phyloP scores from a whole-genome alignment of 2,113 vertebrate species.

The Zingel zingel region DNA sequence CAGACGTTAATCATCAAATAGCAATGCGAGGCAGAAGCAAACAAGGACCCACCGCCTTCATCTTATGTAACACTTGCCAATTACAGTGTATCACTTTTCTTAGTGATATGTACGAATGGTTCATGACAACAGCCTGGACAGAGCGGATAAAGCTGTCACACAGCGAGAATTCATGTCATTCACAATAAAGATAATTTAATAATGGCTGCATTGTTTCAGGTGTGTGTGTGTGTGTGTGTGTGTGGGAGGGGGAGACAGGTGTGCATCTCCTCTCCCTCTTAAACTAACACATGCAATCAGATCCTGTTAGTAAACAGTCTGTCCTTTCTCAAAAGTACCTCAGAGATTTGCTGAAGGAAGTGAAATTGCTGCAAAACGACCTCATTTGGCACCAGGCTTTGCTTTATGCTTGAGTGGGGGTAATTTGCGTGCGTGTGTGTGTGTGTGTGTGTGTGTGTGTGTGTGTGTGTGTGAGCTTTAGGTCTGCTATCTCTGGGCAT shows the following conservation, averaged over 20 bases:
- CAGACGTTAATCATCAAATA: constrained; percentile 65
- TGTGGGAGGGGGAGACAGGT: constrained; percentile 58
- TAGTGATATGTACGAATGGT: too few species aligned
- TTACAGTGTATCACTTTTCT: too few species aligned
- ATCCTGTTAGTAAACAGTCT: constrained; percentile 93
- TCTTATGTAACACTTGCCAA: too few species aligned
- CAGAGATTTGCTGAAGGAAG: constrained; percentile 88
- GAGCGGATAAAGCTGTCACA: constrained; percentile 22
- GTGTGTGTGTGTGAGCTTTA: constrained; percentile 55
- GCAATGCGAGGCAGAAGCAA: constrained; percentile 38
- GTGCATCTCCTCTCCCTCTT: constrained; percentile 43
- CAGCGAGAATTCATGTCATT: not conserved
- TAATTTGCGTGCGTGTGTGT: constrained; percentile 77
- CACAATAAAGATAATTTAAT: not conserved
- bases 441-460: too few species aligned
- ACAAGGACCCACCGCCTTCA: constrained; percentile 15
- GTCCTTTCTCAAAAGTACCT: constrained; percentile 90
- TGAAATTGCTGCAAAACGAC: constrained; percentile 89
- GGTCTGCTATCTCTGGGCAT: constrained; percentile 86
- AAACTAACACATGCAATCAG: constrained; percentile 79
- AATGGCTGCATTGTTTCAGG: not conserved
- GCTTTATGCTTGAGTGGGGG: constrained; percentile 87
- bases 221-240: constrained; percentile 17
- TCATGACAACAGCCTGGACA: not conserved
- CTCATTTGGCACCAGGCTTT: constrained; percentile 89